Base-by-base conservation (phyloP, 2,888 invertebrate species). In the Altica lythri region DNA sequence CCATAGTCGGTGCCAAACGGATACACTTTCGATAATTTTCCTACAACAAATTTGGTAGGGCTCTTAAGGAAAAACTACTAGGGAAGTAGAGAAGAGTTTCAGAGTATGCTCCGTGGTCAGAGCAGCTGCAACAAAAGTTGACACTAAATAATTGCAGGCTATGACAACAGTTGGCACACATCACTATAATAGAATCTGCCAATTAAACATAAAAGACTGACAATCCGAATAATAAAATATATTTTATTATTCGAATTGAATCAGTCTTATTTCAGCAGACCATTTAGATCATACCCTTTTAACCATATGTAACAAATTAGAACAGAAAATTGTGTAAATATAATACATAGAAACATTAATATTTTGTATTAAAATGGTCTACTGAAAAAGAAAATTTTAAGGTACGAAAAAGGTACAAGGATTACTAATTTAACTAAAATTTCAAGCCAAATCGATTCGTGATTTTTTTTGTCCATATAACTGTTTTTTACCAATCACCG, bases 101-200 rank as follows among this genome's bases (percentile, higher is more conserved):
- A 55, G 57, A 60, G 74, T 70, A 70, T 72, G 75, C 72, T 74
- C 75, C 74, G 73, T 74, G 67, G 75, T 75, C 75, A 76, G 73
- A 76, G 77, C 76, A 74, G 75, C 75, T 76, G 75, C 74, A 76
- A 76, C 75, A 76, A 75, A 76, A 75, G 67, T 65, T 64, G 63
- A 66, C 62, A 69, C 67, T 73, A 67, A 71, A 59, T 56, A 64
- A 70, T 70, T 71, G 71, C 70, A 45, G 76, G 74, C 76, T 75
- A 69, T 75, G 76, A 76, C 76, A 70, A 75, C 75, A 75, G 74
- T 71, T 70, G 72, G 70, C 72, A 73, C 74, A 75, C 73, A 72
- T 72, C 73, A 63, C 66, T 74, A 75, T 70, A 74, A 73, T 70
- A 74, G 69, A 70, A 68, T 66, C 56, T 71, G 74, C 74, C 75